Evolutionary conservation across 2,113 vertebrate genomes (phyloP).

Genomic region (Amia ocellicauda): DNA sequence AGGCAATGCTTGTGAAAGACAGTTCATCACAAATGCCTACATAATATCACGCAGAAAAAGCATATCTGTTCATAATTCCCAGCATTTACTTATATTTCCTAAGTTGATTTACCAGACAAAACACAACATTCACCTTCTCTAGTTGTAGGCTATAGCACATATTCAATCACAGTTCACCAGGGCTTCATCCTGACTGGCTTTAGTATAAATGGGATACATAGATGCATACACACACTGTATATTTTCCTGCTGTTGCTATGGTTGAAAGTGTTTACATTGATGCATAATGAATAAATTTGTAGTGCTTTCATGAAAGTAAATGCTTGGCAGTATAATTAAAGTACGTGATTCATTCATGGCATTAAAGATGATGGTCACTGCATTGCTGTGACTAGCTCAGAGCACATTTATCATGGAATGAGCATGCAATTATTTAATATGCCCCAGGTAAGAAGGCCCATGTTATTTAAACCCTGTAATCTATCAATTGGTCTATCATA

Average conservation of each 20-base stretch:
- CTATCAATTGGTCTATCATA: slow-evolving; percentile 12
- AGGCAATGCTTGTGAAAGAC: too few relatives aligned
- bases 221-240: background rate
- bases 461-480: slow-evolving; percentile 52
- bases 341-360: slow-evolving; percentile 55
- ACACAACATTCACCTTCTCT: too few relatives aligned
- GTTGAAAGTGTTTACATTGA: slow-evolving; percentile 37
- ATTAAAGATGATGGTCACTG: slow-evolving; percentile 51
- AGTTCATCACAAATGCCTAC: too few relatives aligned
- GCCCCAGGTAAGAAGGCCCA: slow-evolving; percentile 53
- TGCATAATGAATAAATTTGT: background rate
- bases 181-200: too few relatives aligned
- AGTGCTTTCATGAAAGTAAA: slow-evolving; percentile 46
- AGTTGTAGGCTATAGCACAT: too few relatives aligned
- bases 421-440: slow-evolving; percentile 51
- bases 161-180: too few relatives aligned
- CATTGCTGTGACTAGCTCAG: slow-evolving; percentile 56
- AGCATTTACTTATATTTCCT: too few relatives aligned
- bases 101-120: too few relatives aligned
- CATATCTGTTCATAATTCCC: too few relatives aligned
- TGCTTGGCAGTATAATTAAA: slow-evolving; percentile 46
- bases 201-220: background rate
- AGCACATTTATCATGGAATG: slow-evolving; percentile 50
- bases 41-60: too few relatives aligned
- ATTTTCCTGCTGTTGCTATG: slow-evolving; percentile 39